These are phyloP conservation scores for Callyntrura guangdongensis DNA, from an alignment of 2,888 invertebrate species.

Conservation along the genomic window DNA sequence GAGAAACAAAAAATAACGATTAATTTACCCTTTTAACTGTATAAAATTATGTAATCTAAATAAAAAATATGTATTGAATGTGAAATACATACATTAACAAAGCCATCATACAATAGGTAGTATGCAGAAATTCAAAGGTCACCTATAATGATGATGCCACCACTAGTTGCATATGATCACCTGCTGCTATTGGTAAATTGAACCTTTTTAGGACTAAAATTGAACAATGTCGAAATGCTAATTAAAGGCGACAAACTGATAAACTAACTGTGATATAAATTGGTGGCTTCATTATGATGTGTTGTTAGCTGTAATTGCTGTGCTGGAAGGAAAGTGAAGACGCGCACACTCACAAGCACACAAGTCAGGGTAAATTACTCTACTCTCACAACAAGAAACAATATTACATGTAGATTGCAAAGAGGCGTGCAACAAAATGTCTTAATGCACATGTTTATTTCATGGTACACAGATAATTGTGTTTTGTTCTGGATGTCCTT, in stretches of 20 bases:
- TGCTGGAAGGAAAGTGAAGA: slow-evolving; percentile 28
- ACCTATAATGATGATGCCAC: slow-evolving; percentile 32
- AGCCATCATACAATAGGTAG: neutral
- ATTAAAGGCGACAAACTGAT: slow-evolving; percentile 65
- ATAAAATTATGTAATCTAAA: slow-evolving; percentile 51
- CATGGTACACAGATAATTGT: slow-evolving; percentile 41
- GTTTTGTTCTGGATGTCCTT: slow-evolving; percentile 52
- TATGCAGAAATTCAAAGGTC: slow-evolving; percentile 17
- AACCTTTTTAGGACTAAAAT: slow-evolving; percentile 25
- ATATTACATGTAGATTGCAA: neutral
- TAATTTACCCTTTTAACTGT: slow-evolving; percentile 44
- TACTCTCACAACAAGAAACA: neutral
- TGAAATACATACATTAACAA: neutral
- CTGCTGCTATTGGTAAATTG: slow-evolving; percentile 45
- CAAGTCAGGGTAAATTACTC: slow-evolving; percentile 16
- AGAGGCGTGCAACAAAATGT: neutral
- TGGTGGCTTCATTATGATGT: neutral
- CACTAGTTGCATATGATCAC: slow-evolving; percentile 25
- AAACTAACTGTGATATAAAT: slow-evolving; percentile 45
- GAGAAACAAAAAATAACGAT: slow-evolving; percentile 38
- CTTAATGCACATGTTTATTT: neutral
- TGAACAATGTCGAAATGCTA: slow-evolving; percentile 62
- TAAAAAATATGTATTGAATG: slow-evolving; percentile 38
- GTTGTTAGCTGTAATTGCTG: neutral
- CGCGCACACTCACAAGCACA: neutral